A percentile compares a stretch with the other conserved stretches of the same genome.
phyloP scores from a whole-genome alignment of 2,113 vertebrate genomes.

The Cervus canadensis region DNA sequence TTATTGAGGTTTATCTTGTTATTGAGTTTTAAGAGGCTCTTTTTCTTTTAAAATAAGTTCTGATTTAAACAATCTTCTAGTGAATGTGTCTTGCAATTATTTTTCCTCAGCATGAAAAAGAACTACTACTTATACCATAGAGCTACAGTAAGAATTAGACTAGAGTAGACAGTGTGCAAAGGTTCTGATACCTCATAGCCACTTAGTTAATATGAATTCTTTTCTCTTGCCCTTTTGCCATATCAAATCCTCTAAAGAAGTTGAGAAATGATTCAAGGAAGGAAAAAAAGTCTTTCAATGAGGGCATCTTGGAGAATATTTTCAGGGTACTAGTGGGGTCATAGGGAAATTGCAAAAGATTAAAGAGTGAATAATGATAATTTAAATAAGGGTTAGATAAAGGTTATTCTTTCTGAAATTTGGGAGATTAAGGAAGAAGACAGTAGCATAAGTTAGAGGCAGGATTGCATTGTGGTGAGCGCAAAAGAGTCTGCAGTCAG shows the following conservation, averaged over 20 bases:
- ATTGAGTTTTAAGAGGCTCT: background rate
- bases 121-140: background rate
- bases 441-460: background rate
- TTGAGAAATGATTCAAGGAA: background rate
- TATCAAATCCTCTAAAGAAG: background rate
- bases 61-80: background rate
- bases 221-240: background rate
- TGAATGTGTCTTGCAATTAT: background rate
- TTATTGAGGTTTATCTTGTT: background rate
- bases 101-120: background rate
- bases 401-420: background rate
- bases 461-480: background rate
- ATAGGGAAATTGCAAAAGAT: background rate
- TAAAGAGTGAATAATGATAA: background rate
- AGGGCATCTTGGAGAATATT: background rate
- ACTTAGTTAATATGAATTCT: background rate
- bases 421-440: background rate
- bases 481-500: background rate
- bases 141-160: background rate
- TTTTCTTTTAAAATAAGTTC: slow-evolving; percentile 31
- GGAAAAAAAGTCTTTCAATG: background rate
- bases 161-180: background rate
- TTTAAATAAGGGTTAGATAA: background rate
- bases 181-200: background rate
- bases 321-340: background rate